Conservation (phyloP, 1,140 invertebrate genomes). For the Diuraphis noxia region DNA sequence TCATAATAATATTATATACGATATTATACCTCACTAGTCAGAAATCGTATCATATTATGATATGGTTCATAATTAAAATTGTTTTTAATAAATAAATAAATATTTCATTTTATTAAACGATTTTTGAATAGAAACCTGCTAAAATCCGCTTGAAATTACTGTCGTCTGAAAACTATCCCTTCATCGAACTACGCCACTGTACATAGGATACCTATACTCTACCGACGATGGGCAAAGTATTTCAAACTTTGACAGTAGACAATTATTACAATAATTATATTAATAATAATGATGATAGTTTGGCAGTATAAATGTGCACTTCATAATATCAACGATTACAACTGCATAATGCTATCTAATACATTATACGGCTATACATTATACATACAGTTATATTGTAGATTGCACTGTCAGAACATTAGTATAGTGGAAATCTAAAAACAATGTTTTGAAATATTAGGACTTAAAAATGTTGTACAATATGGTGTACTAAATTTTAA, state of each 20-base stretch:
- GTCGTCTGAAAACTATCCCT: background rate
- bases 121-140: background rate
- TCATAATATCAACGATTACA: background rate
- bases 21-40: background rate
- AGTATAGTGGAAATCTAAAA: background rate
- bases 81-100: background rate
- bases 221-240: background rate
- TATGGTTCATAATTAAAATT: background rate
- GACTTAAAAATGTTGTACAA: background rate
- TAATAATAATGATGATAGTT: too few species aligned
- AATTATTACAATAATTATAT: background rate
- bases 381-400: background rate
- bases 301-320: background rate
- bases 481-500: too few species aligned
- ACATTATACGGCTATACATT: too few species aligned
- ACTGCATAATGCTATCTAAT: background rate
- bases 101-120: background rate
- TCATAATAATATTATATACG: background rate
- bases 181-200: background rate
- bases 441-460: background rate
- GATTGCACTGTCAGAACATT: background rate
- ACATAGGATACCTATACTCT: too few species aligned
- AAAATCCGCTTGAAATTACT: background rate
- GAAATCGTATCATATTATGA: background rate
- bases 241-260: background rate